Percentiles rank a stretch among this genome's conserved stretches.
These are phyloP conservation scores for Heterocephalus glaber DNA, from an alignment of 2,113 vertebrate species.

Conservation along the genomic window DNA sequence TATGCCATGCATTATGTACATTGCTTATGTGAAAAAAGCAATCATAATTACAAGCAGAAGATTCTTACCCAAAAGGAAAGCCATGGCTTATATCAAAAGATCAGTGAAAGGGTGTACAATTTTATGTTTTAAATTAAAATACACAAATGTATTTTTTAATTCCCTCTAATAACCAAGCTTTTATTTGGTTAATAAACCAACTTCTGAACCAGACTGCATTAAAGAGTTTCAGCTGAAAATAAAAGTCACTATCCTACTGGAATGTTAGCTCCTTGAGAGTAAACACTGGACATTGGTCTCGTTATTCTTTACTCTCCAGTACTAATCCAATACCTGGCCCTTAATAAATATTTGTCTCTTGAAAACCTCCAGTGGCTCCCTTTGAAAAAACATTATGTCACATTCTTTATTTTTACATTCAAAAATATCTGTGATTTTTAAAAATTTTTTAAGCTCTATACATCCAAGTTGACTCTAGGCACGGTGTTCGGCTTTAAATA, in stretches of 20 bases:
- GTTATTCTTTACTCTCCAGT: constrained; percentile 14
- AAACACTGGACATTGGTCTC: neutral
- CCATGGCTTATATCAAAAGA: constrained; percentile 7
- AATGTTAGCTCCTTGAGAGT: constrained; percentile 11
- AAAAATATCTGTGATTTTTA: constrained; percentile 21
- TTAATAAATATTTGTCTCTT: constrained; percentile 39
- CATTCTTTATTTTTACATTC: constrained; percentile 48
- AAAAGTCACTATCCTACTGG: neutral
- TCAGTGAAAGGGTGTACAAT: neutral
- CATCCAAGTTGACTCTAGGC: neutral
- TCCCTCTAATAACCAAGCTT: neutral
- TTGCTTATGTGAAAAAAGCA: constrained; percentile 23
- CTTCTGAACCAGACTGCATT: neutral
- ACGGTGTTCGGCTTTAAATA: neutral
- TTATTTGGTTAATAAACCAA: constrained; percentile 45
- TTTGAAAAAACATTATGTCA: constrained; percentile 4
- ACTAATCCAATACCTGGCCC: constrained; percentile 29
- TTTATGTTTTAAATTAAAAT: constrained; percentile 38
- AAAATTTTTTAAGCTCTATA: neutral
- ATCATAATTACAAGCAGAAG: neutral
- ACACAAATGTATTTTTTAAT: constrained; percentile 53
- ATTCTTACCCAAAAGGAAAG: neutral
- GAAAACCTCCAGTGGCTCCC: neutral
- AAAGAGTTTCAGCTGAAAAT: constrained; percentile 15
- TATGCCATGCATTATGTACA: neutral